Base-by-base conservation (phyloP, 2,113 vertebrate species). In the Muntiacus muntjak region DNA sequence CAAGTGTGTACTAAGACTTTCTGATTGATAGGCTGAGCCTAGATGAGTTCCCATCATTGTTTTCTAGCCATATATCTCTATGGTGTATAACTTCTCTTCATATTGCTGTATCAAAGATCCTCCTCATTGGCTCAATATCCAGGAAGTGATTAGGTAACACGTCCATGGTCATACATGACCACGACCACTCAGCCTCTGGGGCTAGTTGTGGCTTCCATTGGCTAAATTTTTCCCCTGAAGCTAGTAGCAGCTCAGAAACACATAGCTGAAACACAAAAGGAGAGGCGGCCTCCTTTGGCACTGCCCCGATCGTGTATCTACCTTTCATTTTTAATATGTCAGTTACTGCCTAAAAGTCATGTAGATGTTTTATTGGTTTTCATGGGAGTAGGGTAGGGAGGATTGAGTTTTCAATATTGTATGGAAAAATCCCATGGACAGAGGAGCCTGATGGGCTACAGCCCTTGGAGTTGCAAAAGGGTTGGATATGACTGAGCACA, bases 321-420 rank as follows among this genome's bases (percentile, higher is more conserved):
- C 28, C 25, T 90, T 84, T 89, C 16, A 76, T 67, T 97, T 98
- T 94, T 79, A 78, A 60, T 6, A 81, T 71, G 16, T 26, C 3
- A 57, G 9, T 79, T 79, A 21, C 47, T 87, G 52, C n/a, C 54
- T 78, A n/a, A 94, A 96, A 87, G 12, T 84, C 14, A 81, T 16
- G 33, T 6, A 88, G 82, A 43, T 58, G 28, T 86, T 85, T 84
- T 76, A 40, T 43, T 94, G 25, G 19, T 78, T 64, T 90, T 97
- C 43, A 94, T 28, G 26, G 67, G 9, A 78, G 9, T 55, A 12
- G 21, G 23, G 4, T 30, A 87, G 1, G 6, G 21, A 71, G 17
- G 10, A 52, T 86, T 79, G 50, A 64, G 57, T 97, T 97, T 83
- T 33, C 78, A 85, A 87, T 40, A 43, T 30, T 67, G 71, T 14